Conservation (phyloP, 1,140 invertebrate genomes). For the Solenopsis invicta region DNA sequence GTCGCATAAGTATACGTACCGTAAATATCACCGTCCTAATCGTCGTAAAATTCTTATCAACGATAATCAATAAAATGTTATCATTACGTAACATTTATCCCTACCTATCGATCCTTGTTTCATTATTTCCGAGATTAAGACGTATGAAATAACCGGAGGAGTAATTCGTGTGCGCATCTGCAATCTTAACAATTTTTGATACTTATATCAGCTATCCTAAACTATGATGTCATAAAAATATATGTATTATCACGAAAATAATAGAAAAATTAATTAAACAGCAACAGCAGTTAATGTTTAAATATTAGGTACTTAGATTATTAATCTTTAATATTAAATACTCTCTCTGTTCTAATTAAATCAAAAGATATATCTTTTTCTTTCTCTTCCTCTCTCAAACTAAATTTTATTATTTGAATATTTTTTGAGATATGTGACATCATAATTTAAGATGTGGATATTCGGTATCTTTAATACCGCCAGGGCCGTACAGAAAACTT, state of each 20-base stretch:
- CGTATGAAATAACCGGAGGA: conserved; percentile 51
- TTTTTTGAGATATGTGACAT: background rate
- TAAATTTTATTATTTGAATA: background rate
- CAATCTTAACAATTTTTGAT: background rate
- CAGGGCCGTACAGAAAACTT: too few species aligned
- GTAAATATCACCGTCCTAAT: conserved; percentile 54
- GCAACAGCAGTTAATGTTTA: background rate
- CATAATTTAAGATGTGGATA: conserved; percentile 23
- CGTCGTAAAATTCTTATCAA: conserved; percentile 33
- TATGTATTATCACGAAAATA: background rate
- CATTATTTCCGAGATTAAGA: conserved; percentile 14
- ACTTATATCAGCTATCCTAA: background rate
- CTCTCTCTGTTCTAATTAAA: background rate
- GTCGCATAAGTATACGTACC: conserved; percentile 60
- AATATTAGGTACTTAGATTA: too few species aligned
- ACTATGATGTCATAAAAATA: conserved; percentile 6
- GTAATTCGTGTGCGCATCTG: conserved; percentile 6
- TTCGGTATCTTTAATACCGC: background rate
- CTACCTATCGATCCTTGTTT: conserved; percentile 15
- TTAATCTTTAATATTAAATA: background rate
- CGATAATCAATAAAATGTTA: background rate
- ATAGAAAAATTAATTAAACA: background rate
- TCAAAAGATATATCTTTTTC: background rate
- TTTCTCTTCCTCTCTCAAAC: background rate
- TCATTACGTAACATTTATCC: conserved; percentile 14